Evolutionary conservation across 2,888 invertebrate species (phyloP).

Genomic region (Pheosia gnoma): DNA sequence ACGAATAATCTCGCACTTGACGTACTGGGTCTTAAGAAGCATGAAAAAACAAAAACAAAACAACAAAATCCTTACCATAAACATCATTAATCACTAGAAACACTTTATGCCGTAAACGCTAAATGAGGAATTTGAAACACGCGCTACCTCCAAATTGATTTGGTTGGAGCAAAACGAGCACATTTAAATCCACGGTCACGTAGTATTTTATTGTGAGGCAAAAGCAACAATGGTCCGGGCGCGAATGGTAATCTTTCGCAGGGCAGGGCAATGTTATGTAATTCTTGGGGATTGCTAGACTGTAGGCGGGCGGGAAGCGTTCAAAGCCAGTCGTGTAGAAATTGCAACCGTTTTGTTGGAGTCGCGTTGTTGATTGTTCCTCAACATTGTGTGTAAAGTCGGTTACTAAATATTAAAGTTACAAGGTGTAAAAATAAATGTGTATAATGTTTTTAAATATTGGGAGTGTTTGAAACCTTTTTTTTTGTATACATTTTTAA

Average conservation of each 20-base stretch:
- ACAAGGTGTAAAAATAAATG: too few species aligned
- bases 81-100: conserved; percentile 30
- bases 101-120: conserved; percentile 33
- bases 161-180: conserved; percentile 62
- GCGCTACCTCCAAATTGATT: conserved; percentile 70
- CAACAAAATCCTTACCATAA: conserved; percentile 10
- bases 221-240: conserved; percentile 68
- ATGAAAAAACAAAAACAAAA: neutral
- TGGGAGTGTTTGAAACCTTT: too few species aligned
- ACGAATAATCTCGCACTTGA: too few species aligned
- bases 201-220: conserved; percentile 73
- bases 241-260: conserved; percentile 59
- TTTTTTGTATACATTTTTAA: too few species aligned
- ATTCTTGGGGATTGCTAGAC: conserved; percentile 53
- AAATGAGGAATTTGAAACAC: conserved; percentile 66
- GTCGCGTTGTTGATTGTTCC: neutral
- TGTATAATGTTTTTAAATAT: too few species aligned
- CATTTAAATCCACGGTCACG: conserved; percentile 75
- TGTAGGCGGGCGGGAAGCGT: conserved; percentile 16
- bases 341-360: conserved; percentile 7
- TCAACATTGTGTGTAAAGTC: conserved; percentile 1
- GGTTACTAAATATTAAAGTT: neutral
- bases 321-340: conserved; percentile 5
- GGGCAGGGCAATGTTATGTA: conserved; percentile 59
- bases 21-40: neutral